These are phyloP conservation scores for Xyrauchen texanus DNA, from an alignment of 2,113 vertebrate genomes.

Conservation along the genomic window DNA sequence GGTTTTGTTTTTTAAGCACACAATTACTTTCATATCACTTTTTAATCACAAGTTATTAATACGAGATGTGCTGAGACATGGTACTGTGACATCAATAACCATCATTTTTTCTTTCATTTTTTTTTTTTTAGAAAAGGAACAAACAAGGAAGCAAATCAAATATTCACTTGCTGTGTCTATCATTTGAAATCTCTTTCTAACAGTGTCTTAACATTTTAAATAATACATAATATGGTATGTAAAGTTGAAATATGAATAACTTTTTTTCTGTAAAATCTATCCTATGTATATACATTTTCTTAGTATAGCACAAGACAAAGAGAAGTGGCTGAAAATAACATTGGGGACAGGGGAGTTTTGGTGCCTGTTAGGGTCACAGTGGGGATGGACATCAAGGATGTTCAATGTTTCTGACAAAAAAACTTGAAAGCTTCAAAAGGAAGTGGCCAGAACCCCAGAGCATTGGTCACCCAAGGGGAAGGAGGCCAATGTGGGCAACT, in stretches of 20 bases:
- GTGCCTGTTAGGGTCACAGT: constrained; percentile 57
- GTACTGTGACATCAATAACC: too few species aligned
- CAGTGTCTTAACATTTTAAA: constrained; percentile 6
- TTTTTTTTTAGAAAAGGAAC: too few species aligned
- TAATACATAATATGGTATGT: constrained; percentile 76
- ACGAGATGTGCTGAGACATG: too few species aligned
- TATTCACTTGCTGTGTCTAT: constrained; percentile 61
- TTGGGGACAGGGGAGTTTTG: constrained; percentile 54
- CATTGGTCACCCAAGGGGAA: constrained; percentile 43
- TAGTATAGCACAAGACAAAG: constrained; percentile 67
- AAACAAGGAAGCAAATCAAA: not conserved
- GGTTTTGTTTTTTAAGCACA: constrained; percentile 40
- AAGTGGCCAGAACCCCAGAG: not conserved
- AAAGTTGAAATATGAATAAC: constrained; percentile 76
- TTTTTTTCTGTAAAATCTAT: constrained; percentile 40
- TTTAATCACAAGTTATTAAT: too few species aligned
- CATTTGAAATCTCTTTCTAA: constrained; percentile 70
- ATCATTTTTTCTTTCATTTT: too few species aligned
- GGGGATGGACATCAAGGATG: constrained; percentile 53
- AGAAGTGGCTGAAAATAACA: constrained; percentile 72
- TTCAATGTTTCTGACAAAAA: constrained; percentile 21
- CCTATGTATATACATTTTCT: constrained; percentile 60
- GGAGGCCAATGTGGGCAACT: constrained; percentile 2
- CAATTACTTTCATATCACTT: constrained; percentile 44
- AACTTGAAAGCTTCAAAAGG: constrained; percentile 51